These are phyloP conservation scores for Aphidoletes aphidimyza DNA, from an alignment of 2,888 invertebrate species.

Conservation along the genomic window DNA sequence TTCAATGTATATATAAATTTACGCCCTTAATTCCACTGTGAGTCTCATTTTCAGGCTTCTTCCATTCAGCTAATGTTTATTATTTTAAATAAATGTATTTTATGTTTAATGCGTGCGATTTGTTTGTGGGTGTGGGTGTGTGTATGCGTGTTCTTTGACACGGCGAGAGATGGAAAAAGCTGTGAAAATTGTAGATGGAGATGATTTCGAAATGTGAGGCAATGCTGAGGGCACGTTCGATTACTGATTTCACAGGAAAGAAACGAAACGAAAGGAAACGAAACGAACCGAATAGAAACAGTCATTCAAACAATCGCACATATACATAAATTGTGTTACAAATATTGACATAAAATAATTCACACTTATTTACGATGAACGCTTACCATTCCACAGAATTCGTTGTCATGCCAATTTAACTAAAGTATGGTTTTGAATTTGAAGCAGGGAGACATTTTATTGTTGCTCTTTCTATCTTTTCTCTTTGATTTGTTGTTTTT, in stretches of 20 bases:
- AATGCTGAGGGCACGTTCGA: not conserved
- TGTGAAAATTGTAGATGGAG: not conserved
- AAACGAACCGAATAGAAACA: not conserved
- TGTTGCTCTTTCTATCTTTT: not conserved
- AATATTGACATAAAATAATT: slow-evolving; percentile 45
- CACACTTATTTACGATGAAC: slow-evolving; percentile 28
- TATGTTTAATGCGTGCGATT: slow-evolving; percentile 30
- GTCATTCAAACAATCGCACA: not conserved
- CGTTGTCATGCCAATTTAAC: slow-evolving; percentile 22
- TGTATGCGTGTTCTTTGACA: not conserved
- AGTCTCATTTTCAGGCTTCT: not conserved
- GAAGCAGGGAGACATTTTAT: not conserved
- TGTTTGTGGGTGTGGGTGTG: slow-evolving; percentile 12
- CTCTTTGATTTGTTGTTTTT: not conserved
- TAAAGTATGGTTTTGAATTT: not conserved
- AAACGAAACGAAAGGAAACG: not conserved
- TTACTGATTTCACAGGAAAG: not conserved
- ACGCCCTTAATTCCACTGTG: not conserved
- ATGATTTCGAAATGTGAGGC: not conserved
- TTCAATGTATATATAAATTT: slow-evolving; percentile 48
- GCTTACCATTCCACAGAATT: not conserved
- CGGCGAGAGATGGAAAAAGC: not conserved
- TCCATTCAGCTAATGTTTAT: slow-evolving; percentile 50
- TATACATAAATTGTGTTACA: slow-evolving; percentile 33
- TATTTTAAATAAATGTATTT: slow-evolving; percentile 47